Evolutionary conservation across 2,797 vertebrate species (phyloP), one percentile per base, ranked within the genome.

Genomic region (Ptychobarbus kaznakovi): DNA sequence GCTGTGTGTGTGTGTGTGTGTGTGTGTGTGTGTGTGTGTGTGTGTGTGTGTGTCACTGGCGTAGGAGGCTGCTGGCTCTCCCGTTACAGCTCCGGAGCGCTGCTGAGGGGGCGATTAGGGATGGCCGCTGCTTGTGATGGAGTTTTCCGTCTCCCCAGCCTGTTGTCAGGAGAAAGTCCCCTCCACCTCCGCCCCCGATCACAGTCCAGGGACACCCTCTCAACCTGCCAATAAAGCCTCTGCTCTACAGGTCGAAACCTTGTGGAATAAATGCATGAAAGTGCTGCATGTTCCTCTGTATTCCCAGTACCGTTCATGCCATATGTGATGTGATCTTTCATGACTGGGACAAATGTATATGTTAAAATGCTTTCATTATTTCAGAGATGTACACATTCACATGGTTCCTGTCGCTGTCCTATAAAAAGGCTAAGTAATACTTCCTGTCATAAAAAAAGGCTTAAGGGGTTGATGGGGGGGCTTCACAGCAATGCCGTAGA

Each of bases 11-110:
- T 80, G 32, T 32, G 32, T 32, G 32, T 32, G 32, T 32, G 80
- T 76, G 32, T 87, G 77, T 89, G 80, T 88, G 77, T 89, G 83
- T 80, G 77, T 86, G 38, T 32, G 70, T 80, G 6, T 87, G 77
- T 89, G 81, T 88, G 77, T 89, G 83, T 80, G 70, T 86, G 53
- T 87, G 77, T 66, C 42, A 69, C 90, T 93, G 90, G 93, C 92
- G 93, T 93, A 92, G 93, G 91, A 92, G 88, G 91, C 87, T 92
- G 91, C 90, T 93, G 90, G 92, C 93, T 94, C 93, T 93, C 94
- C 93, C 94, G 92, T 92, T 94, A 94, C 94, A 90, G 90, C 93
- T 93, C 90, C 90, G 91, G 94, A 81, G 92, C 90, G 86, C 88
- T 88, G 91, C 91, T 94, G 93, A 94, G 93, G 94, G 94, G 94